phyloP scores from a whole-genome alignment of 2,888 invertebrate genomes.

The Dryococelus australis region DNA sequence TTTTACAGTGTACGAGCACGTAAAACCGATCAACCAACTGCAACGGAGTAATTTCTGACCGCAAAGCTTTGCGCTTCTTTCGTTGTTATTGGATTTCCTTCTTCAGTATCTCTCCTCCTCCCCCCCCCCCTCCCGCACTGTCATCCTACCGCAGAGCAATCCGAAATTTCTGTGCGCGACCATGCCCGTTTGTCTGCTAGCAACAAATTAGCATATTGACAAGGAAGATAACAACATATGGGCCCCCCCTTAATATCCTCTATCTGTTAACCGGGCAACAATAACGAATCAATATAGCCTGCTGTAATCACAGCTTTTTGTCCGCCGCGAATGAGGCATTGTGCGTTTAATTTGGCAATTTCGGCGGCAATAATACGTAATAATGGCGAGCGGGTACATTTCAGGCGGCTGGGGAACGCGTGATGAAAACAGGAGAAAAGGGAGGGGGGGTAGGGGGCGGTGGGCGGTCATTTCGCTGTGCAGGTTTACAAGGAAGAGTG shows the following conservation, averaged over 20 bases:
- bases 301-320: neutral
- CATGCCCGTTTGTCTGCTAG: neutral
- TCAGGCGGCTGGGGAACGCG: neutral
- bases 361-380: constrained; percentile 4
- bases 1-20: neutral
- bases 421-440: neutral
- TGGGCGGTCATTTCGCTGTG: neutral
- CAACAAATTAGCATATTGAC: constrained; percentile 10
- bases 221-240: neutral
- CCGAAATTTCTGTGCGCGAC: neutral
- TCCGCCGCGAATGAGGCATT: neutral
- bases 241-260: neutral
- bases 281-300: neutral
- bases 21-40: neutral
- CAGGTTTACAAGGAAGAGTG: neutral
- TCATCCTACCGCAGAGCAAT: neutral
- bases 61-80: neutral
- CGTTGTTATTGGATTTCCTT: neutral
- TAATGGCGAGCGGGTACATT: neutral
- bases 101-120: neutral
- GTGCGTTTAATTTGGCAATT: neutral
- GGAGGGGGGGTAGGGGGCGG: too few relatives aligned
- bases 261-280: neutral
- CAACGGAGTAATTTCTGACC: neutral
- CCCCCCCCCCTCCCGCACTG: neutral